Percentiles rank a stretch among this genome's conserved stretches.
phyloP scores from a whole-genome alignment of 1,140 invertebrate genomes.

The Cyrtorhinus lividipennis region DNA sequence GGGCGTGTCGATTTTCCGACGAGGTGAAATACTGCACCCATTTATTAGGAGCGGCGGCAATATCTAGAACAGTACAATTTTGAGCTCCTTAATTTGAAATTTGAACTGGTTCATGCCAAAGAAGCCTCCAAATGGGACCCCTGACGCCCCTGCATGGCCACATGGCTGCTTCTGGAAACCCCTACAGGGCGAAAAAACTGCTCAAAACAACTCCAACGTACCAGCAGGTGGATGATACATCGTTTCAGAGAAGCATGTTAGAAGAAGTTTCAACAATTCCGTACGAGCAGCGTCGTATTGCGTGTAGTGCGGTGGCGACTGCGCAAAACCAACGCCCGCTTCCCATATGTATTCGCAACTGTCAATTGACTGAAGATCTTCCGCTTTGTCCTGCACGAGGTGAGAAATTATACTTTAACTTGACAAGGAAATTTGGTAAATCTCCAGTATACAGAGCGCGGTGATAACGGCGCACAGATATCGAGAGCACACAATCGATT shows the following conservation, averaged over 20 bases:
- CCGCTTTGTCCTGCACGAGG: conserved; percentile 79
- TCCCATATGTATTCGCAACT: conserved; percentile 99
- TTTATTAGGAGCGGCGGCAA: conserved; percentile 31
- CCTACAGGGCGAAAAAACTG: too few species aligned
- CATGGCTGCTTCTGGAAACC: too few species aligned
- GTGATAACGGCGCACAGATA: too few species aligned
- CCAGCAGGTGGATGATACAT: conserved; percentile 82
- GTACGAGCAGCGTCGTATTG: conserved; percentile 75
- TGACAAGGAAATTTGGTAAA: too few species aligned
- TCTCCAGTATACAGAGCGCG: too few species aligned
- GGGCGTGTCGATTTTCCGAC: conserved; percentile 59
- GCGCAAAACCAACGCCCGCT: conserved; percentile 94
- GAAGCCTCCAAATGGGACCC: too few species aligned
- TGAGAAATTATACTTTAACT: too few species aligned
- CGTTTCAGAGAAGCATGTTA: conserved; percentile 95
- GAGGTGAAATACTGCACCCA: conserved; percentile 39
- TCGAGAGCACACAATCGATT: too few species aligned
- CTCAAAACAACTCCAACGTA: conserved; percentile 26
- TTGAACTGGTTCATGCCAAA: too few species aligned
- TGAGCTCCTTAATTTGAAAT: too few species aligned
- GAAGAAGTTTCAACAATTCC: conserved; percentile 82
- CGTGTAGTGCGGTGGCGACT: conserved; percentile 66
- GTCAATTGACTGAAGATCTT: conserved; percentile 89
- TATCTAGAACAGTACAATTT: too few species aligned
- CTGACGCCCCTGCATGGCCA: too few species aligned